Evolutionary conservation across 2,888 invertebrate genomes (phyloP), one percentile per base, ranked within the genome.

Genomic region (Zelleria hepariella): DNA sequence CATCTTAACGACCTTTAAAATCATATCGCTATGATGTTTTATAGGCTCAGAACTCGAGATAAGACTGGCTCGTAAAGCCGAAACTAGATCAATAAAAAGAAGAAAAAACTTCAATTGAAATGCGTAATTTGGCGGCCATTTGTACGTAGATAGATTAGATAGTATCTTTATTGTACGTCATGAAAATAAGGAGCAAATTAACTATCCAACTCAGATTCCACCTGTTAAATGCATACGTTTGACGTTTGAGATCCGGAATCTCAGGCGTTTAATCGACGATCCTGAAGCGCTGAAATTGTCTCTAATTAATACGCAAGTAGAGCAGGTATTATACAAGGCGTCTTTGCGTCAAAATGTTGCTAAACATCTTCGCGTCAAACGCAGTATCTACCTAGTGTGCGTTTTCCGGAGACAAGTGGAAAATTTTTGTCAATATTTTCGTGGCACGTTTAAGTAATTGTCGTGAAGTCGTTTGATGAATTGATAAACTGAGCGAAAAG

Each of bases 361-460:
- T n/a, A n/a, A n/a, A n/a, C n/a, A n/a, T n/a, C n/a, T n/a, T n/a
- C n/a, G n/a, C n/a, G n/a, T n/a, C n/a, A n/a, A n/a, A n/a, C n/a
- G n/a, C n/a, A n/a, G n/a, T n/a, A n/a, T n/a, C n/a, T n/a, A n/a
- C 32, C 18, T 10, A 32, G 55, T 18, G 26, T 18, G 55, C 23
- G 55, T 56, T 26, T 20, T 23, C 57, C 58, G 58, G 32, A 25
- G 52, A 32, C 53, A 47, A 62, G 54, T 61, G 58, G 59, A 59
- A 60, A 25, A 42, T 78, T 82, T 81, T 83, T 77, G 77, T 79
- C 75, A 75, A 78, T 77, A 78, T 27, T 77, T 78, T 72, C 76
- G 74, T 71, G 69, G 71, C 87, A 88, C 86, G 87, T 87, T 73
- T 68, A 67, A 66, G 86, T 85, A 87, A 88, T 88, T 78, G 84